phyloP scores from a whole-genome alignment of 2,888 invertebrate species.

The Resseliella maxima region DNA sequence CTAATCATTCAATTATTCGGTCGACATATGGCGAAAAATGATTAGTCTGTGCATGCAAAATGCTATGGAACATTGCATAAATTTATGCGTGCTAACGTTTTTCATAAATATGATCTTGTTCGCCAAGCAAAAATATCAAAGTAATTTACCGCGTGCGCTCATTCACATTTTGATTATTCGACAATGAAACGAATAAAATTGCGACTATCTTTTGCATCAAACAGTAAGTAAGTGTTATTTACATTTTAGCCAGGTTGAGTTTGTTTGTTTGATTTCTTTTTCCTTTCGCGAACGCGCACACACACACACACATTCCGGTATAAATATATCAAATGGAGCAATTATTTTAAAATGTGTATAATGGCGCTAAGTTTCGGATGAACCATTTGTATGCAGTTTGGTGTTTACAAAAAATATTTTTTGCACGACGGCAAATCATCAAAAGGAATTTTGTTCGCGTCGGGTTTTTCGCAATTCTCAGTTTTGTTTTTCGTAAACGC shows the following conservation, averaged over 20 bases:
- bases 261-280: not conserved
- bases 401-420: slow-evolving; percentile 34
- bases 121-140: slow-evolving; percentile 45
- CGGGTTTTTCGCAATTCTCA: not conserved
- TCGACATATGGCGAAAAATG: slow-evolving; percentile 30
- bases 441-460: slow-evolving; percentile 23
- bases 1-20: slow-evolving; percentile 53
- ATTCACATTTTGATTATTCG: not conserved
- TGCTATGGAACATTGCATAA: not conserved
- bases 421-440: slow-evolving; percentile 34
- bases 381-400: not conserved
- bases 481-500: not conserved
- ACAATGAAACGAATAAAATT: not conserved
- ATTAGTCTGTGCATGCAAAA: not conserved
- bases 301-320: not conserved
- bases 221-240: not conserved
- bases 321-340: slow-evolving; percentile 1
- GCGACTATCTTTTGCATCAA: not conserved
- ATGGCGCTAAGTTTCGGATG: slow-evolving; percentile 17
- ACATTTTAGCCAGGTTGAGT: not conserved
- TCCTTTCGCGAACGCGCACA: no score
- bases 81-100: not conserved
- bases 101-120: not conserved
- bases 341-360: not conserved
- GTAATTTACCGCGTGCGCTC: not conserved